Conservation (phyloP, 2,113 vertebrate genomes). For the Alaudala cheleensis region DNA sequence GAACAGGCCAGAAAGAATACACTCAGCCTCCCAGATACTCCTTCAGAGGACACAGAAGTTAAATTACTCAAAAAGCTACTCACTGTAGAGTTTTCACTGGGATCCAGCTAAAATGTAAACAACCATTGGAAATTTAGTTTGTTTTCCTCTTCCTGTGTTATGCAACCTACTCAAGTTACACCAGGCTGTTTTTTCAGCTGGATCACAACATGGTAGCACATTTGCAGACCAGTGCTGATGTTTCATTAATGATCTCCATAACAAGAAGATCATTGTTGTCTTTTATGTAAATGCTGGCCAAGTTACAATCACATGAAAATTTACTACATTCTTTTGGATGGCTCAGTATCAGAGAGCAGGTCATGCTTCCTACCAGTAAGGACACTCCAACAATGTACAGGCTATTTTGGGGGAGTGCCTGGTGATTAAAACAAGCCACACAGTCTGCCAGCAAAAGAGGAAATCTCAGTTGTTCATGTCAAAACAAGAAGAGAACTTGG, state of each 20-base stretch:
- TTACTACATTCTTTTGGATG: slow-evolving; percentile 24
- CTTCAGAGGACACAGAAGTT: neutral
- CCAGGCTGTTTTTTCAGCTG: slow-evolving; percentile 58
- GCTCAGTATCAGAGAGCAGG: slow-evolving; percentile 8
- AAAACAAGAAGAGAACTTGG: neutral
- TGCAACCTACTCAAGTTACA: slow-evolving; percentile 8
- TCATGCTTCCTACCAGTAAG: slow-evolving; percentile 3
- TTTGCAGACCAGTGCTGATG: slow-evolving; percentile 44
- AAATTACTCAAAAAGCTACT: neutral
- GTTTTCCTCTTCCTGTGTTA: slow-evolving; percentile 49
- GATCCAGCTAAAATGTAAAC: slow-evolving; percentile 10
- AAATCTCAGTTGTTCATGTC: neutral
- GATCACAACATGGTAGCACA: slow-evolving; percentile 40
- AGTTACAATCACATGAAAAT: slow-evolving; percentile 42
- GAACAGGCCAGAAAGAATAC: neutral
- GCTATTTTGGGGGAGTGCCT: neutral
- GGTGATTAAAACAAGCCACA: slow-evolving; percentile 3
- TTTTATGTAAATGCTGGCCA: slow-evolving; percentile 47
- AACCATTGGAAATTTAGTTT: slow-evolving; percentile 40
- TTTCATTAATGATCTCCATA: slow-evolving; percentile 61
- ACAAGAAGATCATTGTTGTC: slow-evolving; percentile 61
- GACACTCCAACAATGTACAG: neutral
- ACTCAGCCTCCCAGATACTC: neutral
- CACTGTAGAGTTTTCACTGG: neutral
- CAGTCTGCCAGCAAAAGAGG: neutral